Conservation (phyloP, 2,797 vertebrate species). For the Glyptemys insculpta region DNA sequence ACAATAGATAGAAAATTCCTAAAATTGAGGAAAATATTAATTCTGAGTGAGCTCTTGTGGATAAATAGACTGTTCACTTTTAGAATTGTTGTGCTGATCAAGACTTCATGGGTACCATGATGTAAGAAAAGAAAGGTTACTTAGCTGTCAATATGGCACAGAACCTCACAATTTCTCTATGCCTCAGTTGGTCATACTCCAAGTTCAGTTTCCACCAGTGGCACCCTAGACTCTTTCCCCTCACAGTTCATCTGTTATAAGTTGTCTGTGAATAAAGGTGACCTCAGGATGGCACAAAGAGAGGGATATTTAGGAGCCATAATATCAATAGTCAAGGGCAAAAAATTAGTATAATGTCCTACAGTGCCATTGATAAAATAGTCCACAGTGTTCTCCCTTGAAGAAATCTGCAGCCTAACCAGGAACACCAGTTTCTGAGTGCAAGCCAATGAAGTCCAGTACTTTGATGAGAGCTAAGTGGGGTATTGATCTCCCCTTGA, state of each 20-base stretch:
- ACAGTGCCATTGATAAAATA: not conserved
- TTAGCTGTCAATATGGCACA: not conserved
- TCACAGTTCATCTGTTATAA: not conserved
- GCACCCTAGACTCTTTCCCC: not conserved
- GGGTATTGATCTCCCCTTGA: not conserved
- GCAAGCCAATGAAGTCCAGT: not conserved
- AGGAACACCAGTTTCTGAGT: not conserved
- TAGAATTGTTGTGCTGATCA: not conserved
- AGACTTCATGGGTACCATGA: not conserved
- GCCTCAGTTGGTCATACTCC: not conserved
- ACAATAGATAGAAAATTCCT: not conserved
- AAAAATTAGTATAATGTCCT: fast-evolving
- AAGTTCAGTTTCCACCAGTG: not conserved
- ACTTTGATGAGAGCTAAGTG: not conserved
- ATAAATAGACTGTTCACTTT: not conserved
- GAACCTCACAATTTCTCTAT: not conserved
- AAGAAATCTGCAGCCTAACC: not conserved
- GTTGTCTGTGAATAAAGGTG: not conserved
- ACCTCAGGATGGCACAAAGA: not conserved
- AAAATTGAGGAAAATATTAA: not conserved
- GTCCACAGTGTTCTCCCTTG: not conserved
- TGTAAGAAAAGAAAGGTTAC: not conserved
- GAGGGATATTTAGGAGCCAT: not conserved
- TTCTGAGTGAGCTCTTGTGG: not conserved
- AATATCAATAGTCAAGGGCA: not conserved